phyloP scores from a whole-genome alignment of 2,797 vertebrate genomes.

The Lerista edwardsae region DNA sequence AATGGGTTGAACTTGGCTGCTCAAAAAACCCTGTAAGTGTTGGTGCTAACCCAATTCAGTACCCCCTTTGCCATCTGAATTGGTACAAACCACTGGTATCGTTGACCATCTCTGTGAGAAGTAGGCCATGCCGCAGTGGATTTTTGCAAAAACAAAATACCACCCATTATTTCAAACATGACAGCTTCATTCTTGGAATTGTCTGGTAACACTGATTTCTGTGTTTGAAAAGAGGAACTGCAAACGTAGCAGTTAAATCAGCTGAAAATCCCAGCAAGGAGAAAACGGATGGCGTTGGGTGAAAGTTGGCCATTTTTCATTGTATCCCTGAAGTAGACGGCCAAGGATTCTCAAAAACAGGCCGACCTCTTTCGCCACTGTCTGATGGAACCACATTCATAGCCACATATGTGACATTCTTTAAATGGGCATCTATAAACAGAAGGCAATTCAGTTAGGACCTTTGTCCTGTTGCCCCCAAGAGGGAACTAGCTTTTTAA shows the following conservation, averaged over 20 bases:
- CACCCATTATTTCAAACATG: not conserved
- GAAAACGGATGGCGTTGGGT: not conserved
- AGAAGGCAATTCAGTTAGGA: not conserved
- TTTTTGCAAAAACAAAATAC: no score
- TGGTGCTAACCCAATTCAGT: no score
- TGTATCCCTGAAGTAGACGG: constrained; percentile 39
- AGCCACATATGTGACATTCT: not conserved
- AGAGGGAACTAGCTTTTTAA: not conserved
- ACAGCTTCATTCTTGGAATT: not conserved
- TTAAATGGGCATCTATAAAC: not conserved
- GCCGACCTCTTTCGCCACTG: no score
- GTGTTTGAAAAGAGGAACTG: not conserved
- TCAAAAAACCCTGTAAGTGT: not conserved
- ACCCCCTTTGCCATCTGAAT: no score
- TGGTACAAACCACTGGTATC: no score
- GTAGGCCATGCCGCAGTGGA: no score
- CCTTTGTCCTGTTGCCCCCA: no score
- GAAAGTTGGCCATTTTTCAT: constrained; percentile 31
- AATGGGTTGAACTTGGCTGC: no score
- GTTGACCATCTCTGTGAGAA: no score
- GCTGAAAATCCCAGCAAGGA: not conserved
- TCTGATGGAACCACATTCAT: no score
- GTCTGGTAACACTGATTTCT: not conserved
- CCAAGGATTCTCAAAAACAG: constrained; percentile 20
- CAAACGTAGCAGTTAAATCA: not conserved